A percentile compares a stretch with the other conserved stretches of the same genome.
These are phyloP conservation scores for Chalcosyrphus nemorum DNA, from an alignment of 2,888 invertebrate species.

Conservation along the genomic window DNA sequence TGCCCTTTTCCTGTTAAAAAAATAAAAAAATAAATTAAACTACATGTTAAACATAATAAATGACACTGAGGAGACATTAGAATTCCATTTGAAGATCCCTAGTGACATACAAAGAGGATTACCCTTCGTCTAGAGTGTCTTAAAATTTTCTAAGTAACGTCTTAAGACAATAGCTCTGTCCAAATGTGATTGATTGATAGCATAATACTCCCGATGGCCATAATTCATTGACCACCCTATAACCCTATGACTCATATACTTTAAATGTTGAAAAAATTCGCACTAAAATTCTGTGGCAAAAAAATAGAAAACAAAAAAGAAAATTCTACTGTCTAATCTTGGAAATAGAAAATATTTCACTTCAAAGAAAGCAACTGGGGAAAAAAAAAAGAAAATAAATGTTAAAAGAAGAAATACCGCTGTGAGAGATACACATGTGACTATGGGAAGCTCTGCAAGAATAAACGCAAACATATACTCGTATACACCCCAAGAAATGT, in stretches of 20 bases:
- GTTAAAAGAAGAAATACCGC: conserved; percentile 50
- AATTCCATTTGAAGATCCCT: conserved; percentile 28
- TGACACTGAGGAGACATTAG: conserved; percentile 31
- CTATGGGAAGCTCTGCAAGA: conserved; percentile 33
- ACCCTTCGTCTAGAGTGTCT: not conserved
- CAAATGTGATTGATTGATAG: conserved; percentile 24
- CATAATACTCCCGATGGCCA: not conserved
- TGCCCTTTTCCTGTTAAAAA: conserved; percentile 38
- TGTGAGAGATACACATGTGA: conserved; percentile 40
- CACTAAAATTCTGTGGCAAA: not conserved
- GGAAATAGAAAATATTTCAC: conserved; percentile 60
- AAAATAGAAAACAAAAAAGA: no score
- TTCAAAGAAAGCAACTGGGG: conserved; percentile 33
- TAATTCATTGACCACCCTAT: not conserved
- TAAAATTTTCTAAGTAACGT: no score
- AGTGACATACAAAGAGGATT: not conserved
- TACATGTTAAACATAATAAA: conserved; percentile 44
- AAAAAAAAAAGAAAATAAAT: not conserved
- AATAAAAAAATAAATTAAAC: not conserved
- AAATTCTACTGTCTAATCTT: conserved; percentile 60
- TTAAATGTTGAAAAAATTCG: not conserved
- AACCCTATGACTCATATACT: not conserved
- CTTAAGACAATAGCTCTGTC: no score
- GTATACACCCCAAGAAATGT: conserved; percentile 55
- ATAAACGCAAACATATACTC: conserved; percentile 58